phyloP scores from a whole-genome alignment of 1,140 invertebrate species.

The Drosophila pachea region DNA sequence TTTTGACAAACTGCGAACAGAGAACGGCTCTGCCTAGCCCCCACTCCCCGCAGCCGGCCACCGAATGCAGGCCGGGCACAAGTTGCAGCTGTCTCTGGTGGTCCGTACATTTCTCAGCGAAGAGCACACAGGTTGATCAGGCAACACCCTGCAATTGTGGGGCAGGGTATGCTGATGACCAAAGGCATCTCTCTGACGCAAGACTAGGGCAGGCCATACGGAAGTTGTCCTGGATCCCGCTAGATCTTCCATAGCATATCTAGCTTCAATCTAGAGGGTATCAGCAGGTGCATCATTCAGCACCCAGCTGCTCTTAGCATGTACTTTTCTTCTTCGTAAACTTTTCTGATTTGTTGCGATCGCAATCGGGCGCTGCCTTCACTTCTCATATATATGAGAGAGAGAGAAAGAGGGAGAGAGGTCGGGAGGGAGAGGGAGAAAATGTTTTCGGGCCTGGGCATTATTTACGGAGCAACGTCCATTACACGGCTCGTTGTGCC shows the following conservation, averaged over 20 bases:
- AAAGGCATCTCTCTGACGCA: background rate
- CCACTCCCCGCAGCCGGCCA: background rate
- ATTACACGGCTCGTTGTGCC: constrained; percentile 70
- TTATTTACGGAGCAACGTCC: constrained; percentile 51
- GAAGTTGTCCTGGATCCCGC: too few relatives aligned
- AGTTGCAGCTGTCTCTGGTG: constrained; percentile 47
- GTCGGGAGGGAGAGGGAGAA: background rate
- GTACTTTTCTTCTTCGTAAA: constrained; percentile 5
- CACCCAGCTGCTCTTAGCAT: background rate
- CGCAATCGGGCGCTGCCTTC: constrained; percentile 56
- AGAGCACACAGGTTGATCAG: constrained; percentile 55
- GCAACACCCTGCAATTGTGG: constrained; percentile 4
- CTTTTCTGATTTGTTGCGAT: constrained; percentile 73
- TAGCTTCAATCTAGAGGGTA: background rate
- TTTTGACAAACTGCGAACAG: constrained; percentile 75
- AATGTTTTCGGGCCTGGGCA: constrained; percentile 24
- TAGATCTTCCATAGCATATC: too few relatives aligned
- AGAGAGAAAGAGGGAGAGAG: background rate
- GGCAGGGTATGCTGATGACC: background rate
- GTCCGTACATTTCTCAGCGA: constrained; percentile 37
- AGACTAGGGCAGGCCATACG: too few relatives aligned
- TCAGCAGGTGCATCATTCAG: background rate
- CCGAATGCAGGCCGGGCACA: constrained; percentile 26
- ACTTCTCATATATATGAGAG: constrained; percentile 14
- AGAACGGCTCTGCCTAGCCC: constrained; percentile 12